Evolutionary conservation across 1,140 invertebrate genomes (phyloP).

Genomic region (Eueides isabella): DNA sequence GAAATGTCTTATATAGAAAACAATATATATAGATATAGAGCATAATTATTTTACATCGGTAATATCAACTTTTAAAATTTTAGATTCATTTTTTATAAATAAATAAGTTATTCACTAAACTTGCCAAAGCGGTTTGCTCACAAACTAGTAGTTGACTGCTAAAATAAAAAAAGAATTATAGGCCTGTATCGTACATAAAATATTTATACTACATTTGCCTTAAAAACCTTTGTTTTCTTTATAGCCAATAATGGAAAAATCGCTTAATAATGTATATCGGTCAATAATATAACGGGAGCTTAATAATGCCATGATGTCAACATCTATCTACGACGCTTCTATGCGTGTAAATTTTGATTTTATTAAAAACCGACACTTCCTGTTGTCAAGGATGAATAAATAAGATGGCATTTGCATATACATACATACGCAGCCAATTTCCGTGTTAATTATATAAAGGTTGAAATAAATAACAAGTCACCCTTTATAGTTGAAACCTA

Average conservation of each 20-base stretch:
- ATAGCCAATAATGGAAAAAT: not conserved
- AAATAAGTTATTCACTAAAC: not conserved
- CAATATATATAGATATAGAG: too few relatives aligned
- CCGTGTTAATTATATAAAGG: not conserved
- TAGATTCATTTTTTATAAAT: not conserved
- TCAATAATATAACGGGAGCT: too few relatives aligned
- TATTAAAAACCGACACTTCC: not conserved
- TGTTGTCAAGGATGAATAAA: not conserved
- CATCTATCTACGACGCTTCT: not conserved
- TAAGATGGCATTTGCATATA: slow-evolving; percentile 1
- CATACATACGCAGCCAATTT: not conserved
- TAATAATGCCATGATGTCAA: not conserved
- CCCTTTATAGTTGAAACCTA: not conserved
- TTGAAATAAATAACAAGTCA: not conserved
- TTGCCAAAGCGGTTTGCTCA: not conserved
- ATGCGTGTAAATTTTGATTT: not conserved
- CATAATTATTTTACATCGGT: not conserved
- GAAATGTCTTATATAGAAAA: too few relatives aligned
- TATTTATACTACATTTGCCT: not conserved
- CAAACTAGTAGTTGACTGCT: not conserved
- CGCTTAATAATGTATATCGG: not conserved
- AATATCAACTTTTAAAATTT: not conserved
- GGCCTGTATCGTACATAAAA: not conserved
- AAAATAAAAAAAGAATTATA: not conserved
- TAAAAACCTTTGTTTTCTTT: not conserved